Percentiles rank a stretch among this genome's conserved stretches.
Conservation (phyloP, 2,113 vertebrate species). For the Pelvicachromis taeniatus region DNA sequence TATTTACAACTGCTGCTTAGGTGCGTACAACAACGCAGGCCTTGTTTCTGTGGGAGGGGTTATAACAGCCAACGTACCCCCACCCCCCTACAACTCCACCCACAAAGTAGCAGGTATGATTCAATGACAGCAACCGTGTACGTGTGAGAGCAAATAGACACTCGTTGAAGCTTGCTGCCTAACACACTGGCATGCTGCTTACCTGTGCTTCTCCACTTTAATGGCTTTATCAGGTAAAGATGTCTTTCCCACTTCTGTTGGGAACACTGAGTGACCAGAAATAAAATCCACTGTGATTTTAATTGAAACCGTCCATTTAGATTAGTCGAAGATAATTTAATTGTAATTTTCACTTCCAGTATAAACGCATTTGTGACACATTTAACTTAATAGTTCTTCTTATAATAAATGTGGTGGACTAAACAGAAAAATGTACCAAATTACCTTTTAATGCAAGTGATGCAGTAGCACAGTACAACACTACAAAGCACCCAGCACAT, state of each 20-base stretch:
- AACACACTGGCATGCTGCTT: constrained; percentile 64
- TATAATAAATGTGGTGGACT: not conserved
- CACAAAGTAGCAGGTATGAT: constrained; percentile 85
- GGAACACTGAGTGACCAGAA: constrained; percentile 61
- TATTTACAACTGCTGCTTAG: constrained; percentile 75
- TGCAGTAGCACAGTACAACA: not conserved
- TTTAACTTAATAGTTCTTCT: not conserved
- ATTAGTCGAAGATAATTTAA: not conserved
- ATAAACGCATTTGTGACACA: not conserved
- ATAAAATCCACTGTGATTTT: not conserved
- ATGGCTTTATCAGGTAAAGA: constrained; percentile 1
- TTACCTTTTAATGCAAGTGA: not conserved
- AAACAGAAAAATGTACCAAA: not conserved
- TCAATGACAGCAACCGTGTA: not conserved
- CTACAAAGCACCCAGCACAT: not conserved
- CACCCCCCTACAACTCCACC: constrained; percentile 83
- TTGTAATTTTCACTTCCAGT: not conserved
- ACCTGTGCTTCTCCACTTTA: constrained; percentile 29
- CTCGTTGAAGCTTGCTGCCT: constrained; percentile 49
- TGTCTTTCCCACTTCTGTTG: constrained; percentile 9
- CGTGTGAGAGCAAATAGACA: not conserved
- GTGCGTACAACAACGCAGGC: constrained; percentile 95
- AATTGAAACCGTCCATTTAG: not conserved
- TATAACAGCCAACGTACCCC: constrained; percentile 83
- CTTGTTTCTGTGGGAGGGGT: constrained; percentile 90